Percentiles rank a stretch among this genome's conserved stretches.
phyloP scores from a whole-genome alignment of 2,113 vertebrate genomes.

The Acinonyx jubatus region DNA sequence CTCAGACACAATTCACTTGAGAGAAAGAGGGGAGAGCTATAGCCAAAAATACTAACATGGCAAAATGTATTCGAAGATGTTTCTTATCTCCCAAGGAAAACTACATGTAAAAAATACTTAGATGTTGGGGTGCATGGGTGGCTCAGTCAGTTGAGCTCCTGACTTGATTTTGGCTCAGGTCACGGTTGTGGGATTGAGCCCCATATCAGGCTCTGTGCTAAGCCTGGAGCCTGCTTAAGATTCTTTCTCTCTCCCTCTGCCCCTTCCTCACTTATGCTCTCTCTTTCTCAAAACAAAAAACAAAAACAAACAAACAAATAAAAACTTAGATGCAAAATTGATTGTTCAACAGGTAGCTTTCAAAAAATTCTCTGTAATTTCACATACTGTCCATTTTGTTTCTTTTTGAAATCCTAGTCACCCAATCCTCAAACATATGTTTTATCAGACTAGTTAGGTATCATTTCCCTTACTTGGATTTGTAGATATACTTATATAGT shows the following conservation, averaged over 20 bases:
- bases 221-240: no score
- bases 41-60: neutral
- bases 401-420: neutral
- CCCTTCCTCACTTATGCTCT: no score
- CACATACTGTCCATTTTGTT: neutral
- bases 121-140: no score
- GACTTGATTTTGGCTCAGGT: no score
- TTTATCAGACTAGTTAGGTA: neutral
- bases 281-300: no score
- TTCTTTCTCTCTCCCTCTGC: no score
- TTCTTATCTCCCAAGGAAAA: slow-evolving; percentile 9
- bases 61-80: neutral
- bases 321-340: neutral
- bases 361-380: neutral
- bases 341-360: neutral
- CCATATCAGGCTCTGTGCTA: no score
- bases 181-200: no score
- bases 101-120: neutral
- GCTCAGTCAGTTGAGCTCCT: no score
- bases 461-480: neutral
- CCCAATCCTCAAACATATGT: neutral
- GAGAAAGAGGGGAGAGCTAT: neutral
- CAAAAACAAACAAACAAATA: no score
- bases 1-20: neutral
- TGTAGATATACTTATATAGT: neutral